Evolutionary conservation across 2,113 vertebrate species (phyloP), one percentile per base, ranked within the genome.

Genomic region (Grammatotria lemairii): DNA sequence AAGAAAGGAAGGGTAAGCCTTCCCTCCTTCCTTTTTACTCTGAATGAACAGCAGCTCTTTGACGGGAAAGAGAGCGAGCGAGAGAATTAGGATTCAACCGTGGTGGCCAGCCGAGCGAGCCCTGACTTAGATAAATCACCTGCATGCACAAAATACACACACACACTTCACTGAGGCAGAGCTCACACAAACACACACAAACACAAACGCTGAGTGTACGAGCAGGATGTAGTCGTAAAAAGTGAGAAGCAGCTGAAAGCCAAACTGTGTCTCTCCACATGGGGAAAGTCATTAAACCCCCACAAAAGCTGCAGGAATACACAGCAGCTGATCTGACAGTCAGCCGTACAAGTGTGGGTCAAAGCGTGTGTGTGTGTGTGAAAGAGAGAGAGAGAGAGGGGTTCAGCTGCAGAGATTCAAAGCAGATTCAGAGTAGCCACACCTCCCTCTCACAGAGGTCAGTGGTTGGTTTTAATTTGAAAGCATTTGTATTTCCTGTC

Each of bases 21-120:
- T 80, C 58, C 60, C 79, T 81, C 38, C 81, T 12, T 85, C 88
- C 70, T 81, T 28, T 35, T 26, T 23, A 21, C 84, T 83, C 81
- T 92, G 90, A 93, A 95, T 89, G 91, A 95, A 94, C 90, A 95
- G 93, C 91, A 92, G 87, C 88, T 93, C 92, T 93, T 94, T 95
- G 88, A 94, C 45, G 28, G 31, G 13, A 40, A 84, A 57, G 58
- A 83, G 87, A 83, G 80, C 35, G 38, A 38, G 81, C 11, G 11
- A 80, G 60, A 79, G 84, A 93, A 94, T 94, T 94, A 95, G 92
- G 89, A 95, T 94, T 95, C 93, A 85, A 82, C 87, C 8, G 89
- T 4, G 79, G 91, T 83, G 89, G 88, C 87, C 87, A 58, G 45
- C 84, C 12, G 53, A 90, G 92, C 65, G 14, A 89, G 83, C 83